Base-by-base conservation (phyloP, 1,140 invertebrate genomes). In the Drosophila malerkotliana region DNA sequence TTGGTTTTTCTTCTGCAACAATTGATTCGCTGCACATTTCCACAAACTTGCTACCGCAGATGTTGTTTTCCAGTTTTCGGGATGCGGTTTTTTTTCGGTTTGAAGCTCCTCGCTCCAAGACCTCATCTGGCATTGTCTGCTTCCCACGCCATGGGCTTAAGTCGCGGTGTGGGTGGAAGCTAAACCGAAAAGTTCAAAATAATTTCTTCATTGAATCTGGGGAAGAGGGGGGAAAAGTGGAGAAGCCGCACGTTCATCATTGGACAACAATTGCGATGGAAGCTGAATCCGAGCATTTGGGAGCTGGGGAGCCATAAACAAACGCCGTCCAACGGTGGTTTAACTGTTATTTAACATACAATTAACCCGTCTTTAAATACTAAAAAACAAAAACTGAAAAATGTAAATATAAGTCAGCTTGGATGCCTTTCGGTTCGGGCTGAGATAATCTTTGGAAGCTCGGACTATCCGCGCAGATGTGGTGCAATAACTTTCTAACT, bases 321-420 rank as follows among this genome's bases (percentile, higher is more conserved):
- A 73, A 45, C 51, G 24, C 51, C n/a, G 56, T 49, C 51, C 74
- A 71, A 81, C 81, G 64, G 81, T 87, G 71, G 66, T 69, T 87
- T 85, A 85, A 85, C 81, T 77, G 81, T 85, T 85, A 81, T 77
- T 87, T 87, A 87, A 85, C 82, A 85, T 81, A 78, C 66, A 85
- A 85, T 85, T 85, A 85, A 85, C 81, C 77, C 68, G 47, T 24
- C 45, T 58, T 61, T 55, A 66, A 44, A 79, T 58, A 79, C 55
- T 57, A 63, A 63, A 63, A 72, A 63, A 62, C 15, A 55, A 58
- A 77, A 77, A 51, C 47, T 55, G n/a, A 62, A 61, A 79, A 85
- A 87, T 87, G 82, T 75, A 87, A 87, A 87, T 87, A 77, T 74
- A 63, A 73, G 10, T 15, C 44, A 56, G 61, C 41, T 75, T 37